Base-by-base conservation (phyloP, 1,140 invertebrate genomes). In the Tenebrio molitor region DNA sequence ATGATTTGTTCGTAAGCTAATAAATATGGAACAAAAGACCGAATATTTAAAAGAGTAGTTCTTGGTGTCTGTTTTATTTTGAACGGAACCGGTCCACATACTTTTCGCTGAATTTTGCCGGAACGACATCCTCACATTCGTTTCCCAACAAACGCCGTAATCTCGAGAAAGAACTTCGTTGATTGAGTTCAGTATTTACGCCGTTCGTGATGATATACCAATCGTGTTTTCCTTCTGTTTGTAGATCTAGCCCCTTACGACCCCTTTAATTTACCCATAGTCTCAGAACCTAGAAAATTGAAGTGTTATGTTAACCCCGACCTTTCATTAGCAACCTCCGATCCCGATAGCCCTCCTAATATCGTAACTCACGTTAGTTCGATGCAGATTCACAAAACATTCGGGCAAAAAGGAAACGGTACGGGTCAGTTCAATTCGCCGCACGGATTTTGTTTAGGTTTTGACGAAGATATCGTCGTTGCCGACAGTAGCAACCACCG, bases 391-490 rank as follows among this genome's bases (percentile, higher is more conserved):
- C 25, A 19, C 36, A 66, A 66, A 66, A 66, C 64, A 6, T 66
- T 66, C 36, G 64, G 64, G 19, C 64, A 42, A 42, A 41, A 44
- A 29, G 64, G 64, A 21, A 66, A 14, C 15, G 36, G 17, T 42
- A 15, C 36, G 36, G 64, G 64, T 16, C 36, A 42, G 19, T 66
- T 66, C 44, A 66, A 66, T 66, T 66, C 64, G 1, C 64, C 64
- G 19, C 64, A 66, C 42, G 64, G 64, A 41, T 8, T 66, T 15
- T 66, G 64, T 66, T 10, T 66, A 16, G 64, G 64, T 2, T 42
- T 66, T 15, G 12, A 66, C 19, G 64, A 66, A 8, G 64, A 66
- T 66, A 66, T 66, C 44, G 39, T 66, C 5, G 64, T 66, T 66
- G 64, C 64, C 16, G 64, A 66, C 23, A 66, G 64, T 23, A 29